Evolutionary conservation across 2,113 vertebrate species (phyloP).

Genomic region (Cochlearius cochlearius): DNA sequence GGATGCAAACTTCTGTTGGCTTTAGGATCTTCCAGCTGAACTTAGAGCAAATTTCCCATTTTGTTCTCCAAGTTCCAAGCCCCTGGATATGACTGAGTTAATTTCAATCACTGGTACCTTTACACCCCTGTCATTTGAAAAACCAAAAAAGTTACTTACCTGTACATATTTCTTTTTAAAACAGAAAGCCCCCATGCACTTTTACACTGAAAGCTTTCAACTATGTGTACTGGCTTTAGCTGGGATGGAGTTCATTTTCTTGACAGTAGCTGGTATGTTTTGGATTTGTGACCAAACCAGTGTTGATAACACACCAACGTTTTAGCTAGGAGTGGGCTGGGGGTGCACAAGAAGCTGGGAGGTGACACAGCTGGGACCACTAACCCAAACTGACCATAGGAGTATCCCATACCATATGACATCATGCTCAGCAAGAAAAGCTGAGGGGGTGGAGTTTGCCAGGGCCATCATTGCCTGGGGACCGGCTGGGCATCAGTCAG

Average conservation of each 20-base stretch:
- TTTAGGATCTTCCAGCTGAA: not conserved
- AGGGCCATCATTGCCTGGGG: not conserved
- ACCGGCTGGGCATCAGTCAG: not conserved
- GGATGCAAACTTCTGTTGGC: not conserved
- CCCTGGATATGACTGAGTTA: not conserved
- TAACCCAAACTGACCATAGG: not conserved
- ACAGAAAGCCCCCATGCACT: not conserved
- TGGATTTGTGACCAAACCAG: not conserved
- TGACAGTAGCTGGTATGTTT: not conserved
- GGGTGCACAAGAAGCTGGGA: not conserved
- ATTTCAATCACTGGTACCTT: not conserved
- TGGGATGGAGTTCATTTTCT: not conserved
- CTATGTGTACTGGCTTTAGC: not conserved
- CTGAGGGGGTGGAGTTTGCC: not conserved
- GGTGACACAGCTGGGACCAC: not conserved
- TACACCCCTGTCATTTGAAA: not conserved
- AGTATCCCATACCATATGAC: not conserved
- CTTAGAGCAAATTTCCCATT: not conserved
- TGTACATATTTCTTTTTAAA: not conserved
- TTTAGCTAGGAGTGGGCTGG: not conserved
- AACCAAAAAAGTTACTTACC: not conserved
- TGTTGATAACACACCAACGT: accelerated
- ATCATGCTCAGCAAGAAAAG: not conserved
- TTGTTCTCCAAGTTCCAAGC: not conserved
- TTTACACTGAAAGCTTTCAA: not conserved